phyloP scores from a whole-genome alignment of 2,113 vertebrate genomes.

The Micromys minutus region DNA sequence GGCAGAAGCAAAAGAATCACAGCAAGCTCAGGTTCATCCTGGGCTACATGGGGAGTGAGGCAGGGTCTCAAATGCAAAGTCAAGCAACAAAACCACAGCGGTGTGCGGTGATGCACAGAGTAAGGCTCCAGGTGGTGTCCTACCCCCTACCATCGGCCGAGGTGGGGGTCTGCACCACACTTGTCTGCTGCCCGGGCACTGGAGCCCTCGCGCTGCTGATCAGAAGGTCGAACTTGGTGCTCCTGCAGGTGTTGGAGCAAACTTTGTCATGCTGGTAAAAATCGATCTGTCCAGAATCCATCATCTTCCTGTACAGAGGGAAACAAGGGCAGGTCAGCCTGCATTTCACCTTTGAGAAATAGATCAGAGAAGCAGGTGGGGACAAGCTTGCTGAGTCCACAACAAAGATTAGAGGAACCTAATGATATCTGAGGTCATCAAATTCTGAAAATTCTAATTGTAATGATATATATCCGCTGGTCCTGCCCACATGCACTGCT shows the following conservation, averaged over 20 bases:
- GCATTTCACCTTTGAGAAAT: constrained; percentile 47
- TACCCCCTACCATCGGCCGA: constrained; percentile 91
- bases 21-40: background rate
- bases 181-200: constrained; percentile 90
- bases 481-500: background rate
- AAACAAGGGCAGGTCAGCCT: constrained; percentile 67
- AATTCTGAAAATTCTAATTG: constrained; percentile 46
- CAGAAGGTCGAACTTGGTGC: constrained; percentile 95
- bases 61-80: background rate
- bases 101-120: no score
- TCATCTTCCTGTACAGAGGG: constrained; percentile 92
- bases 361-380: background rate
- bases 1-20: background rate
- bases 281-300: constrained; percentile 97
- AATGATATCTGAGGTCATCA: constrained; percentile 31
- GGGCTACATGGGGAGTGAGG: background rate
- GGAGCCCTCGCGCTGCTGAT: constrained; percentile 92
- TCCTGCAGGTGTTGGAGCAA: constrained; percentile 97
- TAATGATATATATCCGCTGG: constrained; percentile 33
- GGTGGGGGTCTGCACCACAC: constrained; percentile 87
- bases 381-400: background rate
- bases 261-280: constrained; percentile 96
- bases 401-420: background rate
- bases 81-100: background rate
- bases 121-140: constrained; percentile 66